phyloP scores from a whole-genome alignment of 2,888 invertebrate species.

The Nomada fabriciana region DNA sequence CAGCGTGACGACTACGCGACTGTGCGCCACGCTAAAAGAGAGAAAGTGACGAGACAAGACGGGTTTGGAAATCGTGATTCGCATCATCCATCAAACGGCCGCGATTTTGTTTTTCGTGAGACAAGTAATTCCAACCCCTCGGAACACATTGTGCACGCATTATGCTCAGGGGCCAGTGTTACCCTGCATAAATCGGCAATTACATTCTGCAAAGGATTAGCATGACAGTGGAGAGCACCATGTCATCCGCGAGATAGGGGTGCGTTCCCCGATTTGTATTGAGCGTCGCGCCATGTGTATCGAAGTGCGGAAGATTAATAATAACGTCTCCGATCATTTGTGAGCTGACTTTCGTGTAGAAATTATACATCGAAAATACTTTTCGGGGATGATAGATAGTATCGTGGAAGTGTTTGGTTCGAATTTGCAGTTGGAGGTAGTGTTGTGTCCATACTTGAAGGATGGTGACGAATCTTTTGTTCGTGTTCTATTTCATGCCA shows the following conservation, averaged over 20 bases:
- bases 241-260: slow-evolving; percentile 68
- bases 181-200: slow-evolving; percentile 73
- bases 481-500: too few relatives aligned
- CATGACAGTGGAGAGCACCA: slow-evolving; percentile 78
- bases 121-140: slow-evolving; percentile 55
- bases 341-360: not conserved
- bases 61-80: not conserved
- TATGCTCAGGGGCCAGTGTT: slow-evolving; percentile 46
- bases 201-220: slow-evolving; percentile 74
- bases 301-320: slow-evolving; percentile 49
- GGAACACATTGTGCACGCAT: slow-evolving; percentile 54
- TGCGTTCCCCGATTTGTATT: slow-evolving; percentile 63
- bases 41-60: slow-evolving; percentile 44
- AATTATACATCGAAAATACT: not conserved
- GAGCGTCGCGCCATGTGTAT: slow-evolving; percentile 43
- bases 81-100: slow-evolving; percentile 62
- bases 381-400: too few relatives aligned
- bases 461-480: too few relatives aligned
- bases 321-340: slow-evolving; percentile 56
- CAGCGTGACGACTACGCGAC: slow-evolving; percentile 43
- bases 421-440: too few relatives aligned
- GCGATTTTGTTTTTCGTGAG: slow-evolving; percentile 56
- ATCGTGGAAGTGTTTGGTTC: too few relatives aligned
- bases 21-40: slow-evolving; percentile 15
- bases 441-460: too few relatives aligned